phyloP scores from a whole-genome alignment of 2,888 invertebrate genomes.

The Trypoxylon attenuatum region DNA sequence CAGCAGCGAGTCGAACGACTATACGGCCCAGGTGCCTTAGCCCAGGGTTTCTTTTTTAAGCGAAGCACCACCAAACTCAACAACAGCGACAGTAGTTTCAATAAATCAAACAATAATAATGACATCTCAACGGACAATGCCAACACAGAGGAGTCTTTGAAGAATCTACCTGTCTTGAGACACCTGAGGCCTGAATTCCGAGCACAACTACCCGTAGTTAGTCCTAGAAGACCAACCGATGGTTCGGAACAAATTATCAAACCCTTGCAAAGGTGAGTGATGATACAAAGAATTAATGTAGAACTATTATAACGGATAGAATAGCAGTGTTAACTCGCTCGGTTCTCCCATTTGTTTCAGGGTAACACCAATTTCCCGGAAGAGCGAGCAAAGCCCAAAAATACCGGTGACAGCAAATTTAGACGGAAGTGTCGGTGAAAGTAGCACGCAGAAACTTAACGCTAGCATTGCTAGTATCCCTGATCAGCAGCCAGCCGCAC shows the following conservation, averaged over 20 bases:
- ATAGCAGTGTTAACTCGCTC: too few relatives aligned
- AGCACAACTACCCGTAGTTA: conserved; percentile 84
- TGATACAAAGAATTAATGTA: conserved; percentile 17
- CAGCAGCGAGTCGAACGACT: conserved; percentile 91
- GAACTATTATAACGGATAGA: too few relatives aligned
- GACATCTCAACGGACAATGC: conserved; percentile 61
- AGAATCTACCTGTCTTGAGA: conserved; percentile 84
- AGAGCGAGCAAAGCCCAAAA: conserved; percentile 46
- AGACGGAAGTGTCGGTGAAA: conserved; percentile 38
- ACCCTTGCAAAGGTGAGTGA: conserved; percentile 65
- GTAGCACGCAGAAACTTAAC: conserved; percentile 56
- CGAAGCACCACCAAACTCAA: conserved; percentile 70
- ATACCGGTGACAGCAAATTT: conserved; percentile 13
- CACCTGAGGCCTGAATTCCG: conserved; percentile 90
- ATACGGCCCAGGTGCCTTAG: conserved; percentile 91
- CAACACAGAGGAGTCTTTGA: conserved; percentile 68
- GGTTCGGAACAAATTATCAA: conserved; percentile 71
- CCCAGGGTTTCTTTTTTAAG: conserved; percentile 85
- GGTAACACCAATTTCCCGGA: conserved; percentile 41
- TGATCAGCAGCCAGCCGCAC: conserved; percentile 74
- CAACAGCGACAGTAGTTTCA: conserved; percentile 56
- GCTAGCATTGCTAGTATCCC: conserved; percentile 67
- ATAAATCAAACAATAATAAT: conserved; percentile 71
- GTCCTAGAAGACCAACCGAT: conserved; percentile 67
- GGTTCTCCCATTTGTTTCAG: conserved; percentile 15